Evolutionary conservation across 1,140 invertebrate species (phyloP).

Genomic region (Drosophila arawakana): DNA sequence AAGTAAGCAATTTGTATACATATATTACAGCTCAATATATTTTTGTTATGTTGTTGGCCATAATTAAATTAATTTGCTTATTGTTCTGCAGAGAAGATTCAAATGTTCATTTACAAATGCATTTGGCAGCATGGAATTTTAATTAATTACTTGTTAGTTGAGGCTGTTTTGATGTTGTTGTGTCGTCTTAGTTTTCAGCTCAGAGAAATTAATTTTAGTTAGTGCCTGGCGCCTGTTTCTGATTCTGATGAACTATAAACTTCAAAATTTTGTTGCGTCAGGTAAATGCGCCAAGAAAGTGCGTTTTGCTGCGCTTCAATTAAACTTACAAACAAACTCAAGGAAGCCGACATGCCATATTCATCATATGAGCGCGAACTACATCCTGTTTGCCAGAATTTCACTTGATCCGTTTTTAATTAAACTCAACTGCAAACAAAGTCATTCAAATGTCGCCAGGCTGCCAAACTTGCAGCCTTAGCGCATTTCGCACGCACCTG

Average conservation of each 20-base stretch:
- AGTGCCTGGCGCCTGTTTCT: background rate
- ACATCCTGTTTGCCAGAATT: constrained; percentile 57
- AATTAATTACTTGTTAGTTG: constrained; percentile 45
- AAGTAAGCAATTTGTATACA: constrained; percentile 47
- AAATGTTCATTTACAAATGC: constrained; percentile 38
- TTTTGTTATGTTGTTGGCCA: constrained; percentile 1
- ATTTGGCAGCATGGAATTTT: constrained; percentile 37
- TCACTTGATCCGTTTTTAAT: constrained; percentile 80
- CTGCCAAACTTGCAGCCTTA: constrained; percentile 5
- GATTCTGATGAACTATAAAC: background rate
- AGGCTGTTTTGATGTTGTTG: constrained; percentile 1
- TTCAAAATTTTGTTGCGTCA: constrained; percentile 22
- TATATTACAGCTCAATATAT: background rate
- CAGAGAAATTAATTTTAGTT: constrained; percentile 44
- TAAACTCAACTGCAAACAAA: constrained; percentile 83
- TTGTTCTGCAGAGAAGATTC: background rate
- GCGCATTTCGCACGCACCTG: constrained; percentile 64
- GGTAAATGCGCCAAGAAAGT: constrained; percentile 26
- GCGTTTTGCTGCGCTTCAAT: constrained; percentile 51
- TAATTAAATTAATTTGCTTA: constrained; percentile 11
- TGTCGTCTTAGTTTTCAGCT: constrained; percentile 20
- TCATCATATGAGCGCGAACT: constrained; percentile 40
- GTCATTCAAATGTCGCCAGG: constrained; percentile 52
- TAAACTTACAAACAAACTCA: constrained; percentile 66
- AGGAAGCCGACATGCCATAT: constrained; percentile 16